Evolutionary conservation across 2,113 vertebrate species (phyloP).

Genomic region (Dermatemys mawii): DNA sequence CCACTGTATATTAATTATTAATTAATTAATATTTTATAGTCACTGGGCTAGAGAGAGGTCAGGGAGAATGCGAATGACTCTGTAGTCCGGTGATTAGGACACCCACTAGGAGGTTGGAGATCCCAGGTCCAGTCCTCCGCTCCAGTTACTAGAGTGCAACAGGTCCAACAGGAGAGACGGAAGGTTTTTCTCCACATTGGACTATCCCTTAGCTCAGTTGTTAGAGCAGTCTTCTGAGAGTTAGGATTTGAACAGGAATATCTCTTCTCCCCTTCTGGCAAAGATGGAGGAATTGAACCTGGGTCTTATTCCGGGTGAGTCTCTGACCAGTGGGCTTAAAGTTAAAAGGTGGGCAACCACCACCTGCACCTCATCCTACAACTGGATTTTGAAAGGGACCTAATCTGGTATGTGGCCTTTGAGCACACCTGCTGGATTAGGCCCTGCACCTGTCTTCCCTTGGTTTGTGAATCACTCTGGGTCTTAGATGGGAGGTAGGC

Average conservation of each 20-base stretch:
- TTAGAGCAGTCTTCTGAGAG: not conserved
- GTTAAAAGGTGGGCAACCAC: not conserved
- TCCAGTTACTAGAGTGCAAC: not conserved
- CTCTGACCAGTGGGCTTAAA: not conserved
- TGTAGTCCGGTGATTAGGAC: not conserved
- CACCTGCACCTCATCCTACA: not conserved
- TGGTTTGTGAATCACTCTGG: not conserved
- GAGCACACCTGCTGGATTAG: not conserved
- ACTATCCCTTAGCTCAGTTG: not conserved
- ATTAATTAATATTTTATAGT: no score
- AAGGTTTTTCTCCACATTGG: not conserved
- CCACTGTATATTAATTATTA: not conserved
- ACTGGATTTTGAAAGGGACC: not conserved
- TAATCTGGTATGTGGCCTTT: not conserved
- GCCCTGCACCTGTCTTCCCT: not conserved
- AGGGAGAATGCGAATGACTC: not conserved
- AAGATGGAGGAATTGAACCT: not conserved
- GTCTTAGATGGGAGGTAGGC: not conserved
- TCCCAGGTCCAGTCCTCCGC: no score
- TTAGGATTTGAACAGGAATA: no score
- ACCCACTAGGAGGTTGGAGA: not conserved
- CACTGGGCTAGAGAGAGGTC: no score
- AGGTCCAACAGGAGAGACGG: not conserved
- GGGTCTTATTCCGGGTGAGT: no score
- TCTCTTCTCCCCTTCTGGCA: not conserved